Evolutionary conservation across 2,797 vertebrate genomes (phyloP), one percentile per base, ranked within the genome.

Genomic region (Lates japonicus): DNA sequence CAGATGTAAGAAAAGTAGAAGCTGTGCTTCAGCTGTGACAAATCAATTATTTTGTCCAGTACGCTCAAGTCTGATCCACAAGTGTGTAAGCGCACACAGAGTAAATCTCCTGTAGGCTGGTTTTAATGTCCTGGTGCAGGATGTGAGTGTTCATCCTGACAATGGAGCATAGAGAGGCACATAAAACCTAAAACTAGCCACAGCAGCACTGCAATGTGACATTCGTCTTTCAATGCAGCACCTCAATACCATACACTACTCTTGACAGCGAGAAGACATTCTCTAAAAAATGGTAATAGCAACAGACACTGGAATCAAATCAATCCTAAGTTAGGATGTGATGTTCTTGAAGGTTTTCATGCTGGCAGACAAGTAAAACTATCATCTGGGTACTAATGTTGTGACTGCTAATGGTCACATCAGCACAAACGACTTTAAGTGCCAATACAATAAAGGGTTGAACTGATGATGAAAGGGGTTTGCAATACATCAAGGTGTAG

Each of bases 41-140:
- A 93, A 94, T 91, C 74, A 54, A 92, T 93, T 90, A 90, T 87
- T 91, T 88, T 90, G 81, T 85, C 83, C 87, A 81, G 78, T 83
- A 82, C 76, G 78, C 82, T 84, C 67, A 65, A 90, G 81, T 88
- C 86, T 90, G 84, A 90, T 92, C 89, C 82, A 87, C 78, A 61
- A 78, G 77, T 70, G 84, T 83, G 74, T 83, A 52, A 64, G 76
- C 78, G 70, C 64, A 82, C 82, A 84, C 70, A 75, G 72, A 73
- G 66, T 72, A 86, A 85, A 77, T 87, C 89, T 91, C 81, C 82
- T 81, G 86, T 72, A 83, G 86, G 79, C 74, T 83, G 78, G 69
- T 86, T 93, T 90, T 91, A 90, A 89, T 89, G 89, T 88, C 82
- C 79, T 86, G 68, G 79, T 70, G 80, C 80, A 77, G 72, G 88